Evolutionary conservation across 2,888 invertebrate genomes (phyloP), one percentile per base, ranked within the genome.

Genomic region (Melieria crassipennis): DNA sequence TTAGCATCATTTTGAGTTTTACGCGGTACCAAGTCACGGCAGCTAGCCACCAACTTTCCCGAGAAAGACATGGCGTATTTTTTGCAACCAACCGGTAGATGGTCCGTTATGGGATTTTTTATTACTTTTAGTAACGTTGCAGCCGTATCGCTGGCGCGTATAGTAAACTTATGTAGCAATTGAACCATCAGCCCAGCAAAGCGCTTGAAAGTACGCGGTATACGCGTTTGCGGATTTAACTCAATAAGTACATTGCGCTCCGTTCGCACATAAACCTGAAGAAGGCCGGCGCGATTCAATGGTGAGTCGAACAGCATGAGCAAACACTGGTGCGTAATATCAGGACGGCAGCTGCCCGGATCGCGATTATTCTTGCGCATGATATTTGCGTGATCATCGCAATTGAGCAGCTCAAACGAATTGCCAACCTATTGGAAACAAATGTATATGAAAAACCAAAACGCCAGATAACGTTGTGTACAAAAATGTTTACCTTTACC

Each of bases 121-220:
- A 99, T 97, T 4, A 97, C 96, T 89, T 97, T 97, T 77, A 99
- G 88, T 61, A 99, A 86, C 84, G 97, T 96, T 87, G 93, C 92
- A 0, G 95, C 92, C 0, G 94, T 94, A 83, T 97, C 95, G 67
- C 94, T 92, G 50, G 99, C 97, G 83, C 97, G 89, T 56, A 99
- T 95, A 68, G 94, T 92, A 85, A 96, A 94, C 86, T 98, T 98
- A 85, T 98, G 98, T 65, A 99, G 89, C 50, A 99, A 89, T 90
- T 99, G 99, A 65, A 99, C 99, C 93, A 99, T 98, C 60, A 99
- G 88, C 10, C 98, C 98, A 78, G 97, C 96, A 89, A 99, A 99
- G 84, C 98, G 90, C 85, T 98, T 98, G 84, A 97, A 99, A 3
- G 98, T 99, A 76, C 98, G 89, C 0, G 99, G 99, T 87, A 99